Conservation (phyloP, 2,888 invertebrate species). For the Lithophane leautieri region DNA sequence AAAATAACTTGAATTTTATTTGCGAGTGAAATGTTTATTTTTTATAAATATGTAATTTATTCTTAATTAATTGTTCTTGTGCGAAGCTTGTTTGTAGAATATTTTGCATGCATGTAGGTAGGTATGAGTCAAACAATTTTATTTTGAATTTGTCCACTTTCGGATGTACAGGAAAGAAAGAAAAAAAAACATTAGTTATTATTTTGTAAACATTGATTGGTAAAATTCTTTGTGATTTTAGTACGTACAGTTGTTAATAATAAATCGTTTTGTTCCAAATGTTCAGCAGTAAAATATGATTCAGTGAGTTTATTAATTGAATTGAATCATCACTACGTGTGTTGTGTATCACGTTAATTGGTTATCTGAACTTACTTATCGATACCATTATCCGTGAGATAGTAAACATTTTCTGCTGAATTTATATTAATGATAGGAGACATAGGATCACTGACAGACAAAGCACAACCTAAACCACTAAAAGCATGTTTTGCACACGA, state of each 20-base stretch:
- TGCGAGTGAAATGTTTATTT: constrained; percentile 37
- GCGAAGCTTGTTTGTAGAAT: constrained; percentile 18
- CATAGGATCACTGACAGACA: too few species aligned
- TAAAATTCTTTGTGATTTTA: neutral
- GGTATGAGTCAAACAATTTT: constrained; percentile 7
- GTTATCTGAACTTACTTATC: neutral
- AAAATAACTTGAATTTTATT: constrained; percentile 33
- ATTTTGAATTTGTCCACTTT: constrained; percentile 3
- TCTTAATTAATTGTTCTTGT: constrained; percentile 13
- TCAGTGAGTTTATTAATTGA: neutral
- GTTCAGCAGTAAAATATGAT: neutral
- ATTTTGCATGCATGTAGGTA: constrained; percentile 20
- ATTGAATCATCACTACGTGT: neutral
- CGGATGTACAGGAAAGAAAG: neutral
- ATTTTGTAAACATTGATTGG: neutral
- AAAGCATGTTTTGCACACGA: too few species aligned
- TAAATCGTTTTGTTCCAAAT: neutral
- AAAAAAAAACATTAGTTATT: neutral
- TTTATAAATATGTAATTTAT: constrained; percentile 19
- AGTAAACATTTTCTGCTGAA: neutral
- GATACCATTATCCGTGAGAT: neutral
- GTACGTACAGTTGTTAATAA: neutral
- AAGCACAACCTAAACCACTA: too few species aligned
- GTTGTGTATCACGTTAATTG: neutral
- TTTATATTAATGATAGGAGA: too few species aligned